Conservation (phyloP, 2,888 invertebrate genomes). For the Arrhopalites spinosus region DNA sequence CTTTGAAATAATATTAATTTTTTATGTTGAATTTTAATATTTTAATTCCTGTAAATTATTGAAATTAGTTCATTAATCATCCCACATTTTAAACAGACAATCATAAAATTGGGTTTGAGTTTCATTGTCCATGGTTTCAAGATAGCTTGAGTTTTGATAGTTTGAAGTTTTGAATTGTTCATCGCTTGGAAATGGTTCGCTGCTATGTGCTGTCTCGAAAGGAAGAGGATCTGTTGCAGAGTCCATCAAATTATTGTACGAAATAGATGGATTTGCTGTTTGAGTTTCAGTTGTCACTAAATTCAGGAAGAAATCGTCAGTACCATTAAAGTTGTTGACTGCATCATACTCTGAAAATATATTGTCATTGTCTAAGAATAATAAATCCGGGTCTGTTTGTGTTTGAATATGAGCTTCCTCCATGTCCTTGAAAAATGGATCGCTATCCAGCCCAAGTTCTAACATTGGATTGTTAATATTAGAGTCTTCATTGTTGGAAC, state of each 20-base stretch:
- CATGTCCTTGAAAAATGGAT: slow-evolving; percentile 26
- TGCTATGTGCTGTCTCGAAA: neutral
- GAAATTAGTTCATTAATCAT: no score
- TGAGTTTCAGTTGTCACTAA: slow-evolving; percentile 45
- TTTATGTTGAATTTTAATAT: no score
- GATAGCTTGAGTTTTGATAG: slow-evolving; percentile 24
- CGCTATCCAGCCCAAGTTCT: no score
- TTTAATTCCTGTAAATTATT: no score
- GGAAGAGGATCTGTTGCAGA: neutral
- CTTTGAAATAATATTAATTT: no score
- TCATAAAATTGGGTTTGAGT: slow-evolving; percentile 45
- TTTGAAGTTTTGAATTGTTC: neutral
- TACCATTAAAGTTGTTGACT: slow-evolving; percentile 14
- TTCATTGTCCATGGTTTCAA: slow-evolving; percentile 50
- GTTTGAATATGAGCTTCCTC: slow-evolving; percentile 45
- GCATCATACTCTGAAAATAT: slow-evolving; percentile 28
- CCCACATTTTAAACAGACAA: neutral
- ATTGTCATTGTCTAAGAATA: slow-evolving; percentile 18
- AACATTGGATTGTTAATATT: no score
- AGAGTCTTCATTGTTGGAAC: no score
- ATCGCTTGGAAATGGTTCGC: neutral
- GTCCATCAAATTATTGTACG: neutral
- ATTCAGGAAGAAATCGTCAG: slow-evolving; percentile 31
- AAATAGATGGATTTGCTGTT: slow-evolving; percentile 24
- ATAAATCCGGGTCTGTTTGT: slow-evolving; percentile 45